Evolutionary conservation across 2,888 invertebrate genomes (phyloP).

Genomic region (Penaeus monodon): DNA sequence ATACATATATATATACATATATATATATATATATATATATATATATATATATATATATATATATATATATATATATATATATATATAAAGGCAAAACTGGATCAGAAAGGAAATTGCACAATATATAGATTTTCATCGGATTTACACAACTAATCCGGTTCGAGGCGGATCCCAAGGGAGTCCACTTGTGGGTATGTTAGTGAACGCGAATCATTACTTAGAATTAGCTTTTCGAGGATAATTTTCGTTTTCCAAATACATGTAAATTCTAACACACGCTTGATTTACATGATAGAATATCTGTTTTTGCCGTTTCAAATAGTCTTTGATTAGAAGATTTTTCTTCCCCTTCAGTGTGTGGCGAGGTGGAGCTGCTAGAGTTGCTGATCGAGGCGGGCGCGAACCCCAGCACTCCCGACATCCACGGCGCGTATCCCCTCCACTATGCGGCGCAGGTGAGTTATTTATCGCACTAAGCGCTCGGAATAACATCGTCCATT

Average conservation of each 20-base stretch:
- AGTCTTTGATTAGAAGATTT: too few species aligned
- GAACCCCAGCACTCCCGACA: slow-evolving; percentile 88
- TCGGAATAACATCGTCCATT: slow-evolving; percentile 81
- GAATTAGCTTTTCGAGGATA: too few species aligned
- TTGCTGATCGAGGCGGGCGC: slow-evolving; percentile 87
- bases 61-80: background rate
- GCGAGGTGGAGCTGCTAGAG: slow-evolving; percentile 89
- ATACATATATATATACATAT: background rate
- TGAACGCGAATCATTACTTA: too few species aligned
- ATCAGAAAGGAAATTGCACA: too few species aligned
- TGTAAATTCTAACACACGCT: too few species aligned
- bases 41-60: background rate
- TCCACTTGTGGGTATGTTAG: too few species aligned
- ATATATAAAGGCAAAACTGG: too few species aligned
- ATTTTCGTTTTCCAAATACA: too few species aligned
- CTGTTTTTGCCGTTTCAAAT: too few species aligned
- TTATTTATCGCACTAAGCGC: slow-evolving; percentile 95
- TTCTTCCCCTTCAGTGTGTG: slow-evolving; percentile 80
- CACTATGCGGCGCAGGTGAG: slow-evolving; percentile 99
- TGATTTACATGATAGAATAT: too few species aligned
- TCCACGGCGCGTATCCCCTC: slow-evolving; percentile 93
- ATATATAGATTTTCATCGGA: background rate
- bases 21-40: background rate
- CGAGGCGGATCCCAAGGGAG: too few species aligned
- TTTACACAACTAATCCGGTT: too few species aligned